A percentile compares a stretch with the other conserved stretches of the same genome.
These are phyloP conservation scores for Chlorodrepanis virens DNA, from an alignment of 2,113 vertebrate species.

Conservation along the genomic window DNA sequence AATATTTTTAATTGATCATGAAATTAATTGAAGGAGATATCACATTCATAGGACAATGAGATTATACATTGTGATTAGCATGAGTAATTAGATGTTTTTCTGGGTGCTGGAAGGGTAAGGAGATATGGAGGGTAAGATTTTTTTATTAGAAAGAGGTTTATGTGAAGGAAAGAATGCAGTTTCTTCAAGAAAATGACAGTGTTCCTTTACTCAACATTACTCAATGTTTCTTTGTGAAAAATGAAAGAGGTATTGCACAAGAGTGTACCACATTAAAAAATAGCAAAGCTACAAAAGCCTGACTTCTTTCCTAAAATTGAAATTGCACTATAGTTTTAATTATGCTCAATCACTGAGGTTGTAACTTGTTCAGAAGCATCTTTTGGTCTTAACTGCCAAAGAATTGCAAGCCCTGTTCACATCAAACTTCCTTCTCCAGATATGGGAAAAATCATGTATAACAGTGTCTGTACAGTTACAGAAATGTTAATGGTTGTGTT, in stretches of 20 bases:
- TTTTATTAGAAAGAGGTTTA: neutral
- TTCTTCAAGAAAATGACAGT: neutral
- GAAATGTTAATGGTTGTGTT: neutral
- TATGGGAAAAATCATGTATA: neutral
- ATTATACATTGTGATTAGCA: neutral
- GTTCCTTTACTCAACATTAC: neutral
- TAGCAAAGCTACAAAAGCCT: neutral
- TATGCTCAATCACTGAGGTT: neutral
- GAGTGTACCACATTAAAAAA: neutral
- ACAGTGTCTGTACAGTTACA: neutral
- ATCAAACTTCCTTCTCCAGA: neutral
- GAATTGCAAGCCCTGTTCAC: constrained; percentile 18
- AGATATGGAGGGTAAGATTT: neutral
- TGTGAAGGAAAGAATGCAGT: neutral
- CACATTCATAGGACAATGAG: neutral
- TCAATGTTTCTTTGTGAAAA: neutral
- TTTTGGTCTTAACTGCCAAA: constrained; percentile 55
- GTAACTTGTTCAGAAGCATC: constrained; percentile 4
- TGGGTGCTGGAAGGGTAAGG: neutral
- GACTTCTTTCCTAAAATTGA: neutral
- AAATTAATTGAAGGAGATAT: neutral
- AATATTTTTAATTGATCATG: neutral
- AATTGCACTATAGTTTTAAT: constrained; percentile 53
- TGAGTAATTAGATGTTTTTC: neutral
- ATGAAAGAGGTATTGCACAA: neutral